Percentiles rank a stretch among this genome's conserved stretches.
Evolutionary conservation across 2,888 invertebrate genomes (phyloP).

Genomic region (Dromius quadrimaculatus): DNA sequence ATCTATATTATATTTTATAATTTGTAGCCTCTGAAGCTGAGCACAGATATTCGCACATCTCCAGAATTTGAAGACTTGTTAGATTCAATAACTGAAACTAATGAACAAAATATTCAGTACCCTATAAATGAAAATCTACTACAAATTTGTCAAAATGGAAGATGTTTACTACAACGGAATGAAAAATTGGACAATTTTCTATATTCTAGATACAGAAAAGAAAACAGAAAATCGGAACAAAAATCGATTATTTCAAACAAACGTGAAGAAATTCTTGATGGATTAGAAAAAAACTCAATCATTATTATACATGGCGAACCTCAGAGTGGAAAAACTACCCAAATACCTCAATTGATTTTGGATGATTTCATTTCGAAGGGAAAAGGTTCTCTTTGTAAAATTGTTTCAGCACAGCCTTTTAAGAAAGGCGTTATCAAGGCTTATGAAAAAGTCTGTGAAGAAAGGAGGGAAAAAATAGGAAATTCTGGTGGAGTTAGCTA

Average conservation of each 20-base stretch:
- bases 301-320: conserved; percentile 82
- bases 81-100: too few species aligned
- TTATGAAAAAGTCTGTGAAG: conserved; percentile 1
- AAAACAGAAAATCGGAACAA: conserved; percentile 64
- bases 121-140: not conserved
- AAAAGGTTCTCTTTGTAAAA: conserved; percentile 27
- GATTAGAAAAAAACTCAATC: conserved; percentile 74
- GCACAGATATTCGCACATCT: too few species aligned
- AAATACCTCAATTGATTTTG: conserved; percentile 60
- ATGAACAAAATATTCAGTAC: not conserved
- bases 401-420: conserved; percentile 31
- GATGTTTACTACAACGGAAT: not conserved
- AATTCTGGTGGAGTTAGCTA: conserved; percentile 18
- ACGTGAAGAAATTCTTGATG: conserved; percentile 69
- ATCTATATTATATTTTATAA: too few species aligned
- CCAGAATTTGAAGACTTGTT: too few species aligned
- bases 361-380: not conserved
- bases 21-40: too few species aligned
- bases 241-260: conserved; percentile 73
- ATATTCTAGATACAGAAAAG: too few species aligned
- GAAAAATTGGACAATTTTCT: not conserved
- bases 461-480: conserved; percentile 19
- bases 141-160: not conserved
- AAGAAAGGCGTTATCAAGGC: conserved; percentile 33
- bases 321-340: conserved; percentile 91